Conservation (phyloP, 2,113 vertebrate species). For the Scolopax mira region DNA sequence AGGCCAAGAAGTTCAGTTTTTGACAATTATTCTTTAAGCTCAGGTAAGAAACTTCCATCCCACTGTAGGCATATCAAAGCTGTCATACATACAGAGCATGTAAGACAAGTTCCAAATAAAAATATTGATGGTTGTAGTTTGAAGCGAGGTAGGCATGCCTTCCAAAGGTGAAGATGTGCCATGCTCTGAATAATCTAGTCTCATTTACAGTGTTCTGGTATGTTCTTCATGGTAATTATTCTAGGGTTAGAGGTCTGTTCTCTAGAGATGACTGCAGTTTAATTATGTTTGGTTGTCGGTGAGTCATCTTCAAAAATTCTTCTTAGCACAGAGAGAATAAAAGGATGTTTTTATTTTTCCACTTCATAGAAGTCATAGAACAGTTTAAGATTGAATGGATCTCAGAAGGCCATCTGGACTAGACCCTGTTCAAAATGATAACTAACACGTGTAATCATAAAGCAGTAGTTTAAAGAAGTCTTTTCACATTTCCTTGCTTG, state of each 20-base stretch:
- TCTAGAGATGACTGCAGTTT: not conserved
- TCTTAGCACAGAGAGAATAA: not conserved
- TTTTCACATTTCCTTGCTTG: not conserved
- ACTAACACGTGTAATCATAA: rapidly evolving
- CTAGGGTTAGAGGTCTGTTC: not conserved
- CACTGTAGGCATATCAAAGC: not conserved
- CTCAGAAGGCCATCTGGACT: not conserved
- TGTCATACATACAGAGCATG: not conserved
- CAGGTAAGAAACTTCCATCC: not conserved
- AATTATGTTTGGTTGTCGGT: not conserved
- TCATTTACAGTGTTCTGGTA: not conserved
- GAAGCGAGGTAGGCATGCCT: not conserved
- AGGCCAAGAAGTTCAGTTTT: not conserved
- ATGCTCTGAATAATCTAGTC: not conserved
- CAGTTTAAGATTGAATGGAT: not conserved
- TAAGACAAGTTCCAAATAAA: not conserved
- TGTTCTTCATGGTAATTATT: not conserved
- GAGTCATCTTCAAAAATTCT: not conserved
- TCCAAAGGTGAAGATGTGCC: not conserved
- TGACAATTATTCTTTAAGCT: not conserved
- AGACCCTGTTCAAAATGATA: not conserved
- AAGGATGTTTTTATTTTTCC: not conserved
- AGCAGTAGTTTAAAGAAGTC: not conserved
- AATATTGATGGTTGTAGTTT: not conserved
- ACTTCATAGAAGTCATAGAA: not conserved